Evolutionary conservation across 2,888 invertebrate species (phyloP), one percentile per base, ranked within the genome.

Genomic region (Mesorhabditis belari): DNA sequence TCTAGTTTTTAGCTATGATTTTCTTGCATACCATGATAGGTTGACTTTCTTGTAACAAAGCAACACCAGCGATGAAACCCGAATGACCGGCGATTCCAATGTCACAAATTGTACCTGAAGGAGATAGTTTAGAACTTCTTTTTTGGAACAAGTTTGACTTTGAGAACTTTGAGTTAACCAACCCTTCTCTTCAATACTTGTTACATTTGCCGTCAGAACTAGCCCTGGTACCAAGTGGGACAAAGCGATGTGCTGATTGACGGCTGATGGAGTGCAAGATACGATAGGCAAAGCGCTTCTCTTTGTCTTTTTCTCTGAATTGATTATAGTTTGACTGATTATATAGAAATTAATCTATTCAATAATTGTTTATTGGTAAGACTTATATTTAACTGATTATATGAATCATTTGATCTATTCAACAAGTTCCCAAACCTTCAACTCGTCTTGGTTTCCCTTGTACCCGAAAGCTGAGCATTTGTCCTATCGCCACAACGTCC

Each of bases 181-280:
- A 72, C 75, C 79, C 64, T 79, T 79, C 52, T 79, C 79, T 61
- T 79, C 79, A 19, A 75, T 62, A 58, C 77, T 78, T 35, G 61
- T 52, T 5, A 79, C 70, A 4, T 69, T 62, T 1, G 74, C 67
- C 51, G 71, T 68, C n/a, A 79, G 52, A 1, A 74, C 76, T 0
- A 77, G 58, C 23, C 75, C 77, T 35, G 12, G 44, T 1, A n/a
- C n/a, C 44, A 35, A 35, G 12, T 35, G 44, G 0, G 44, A 35
- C 1, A n/a, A n/a, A n/a, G 70, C 64, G 1, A 79, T 58, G 62
- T 78, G 76, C n/a, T 64, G 62, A 59, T 79, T 79, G 5, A 76
- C 66, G 53, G 59, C 64, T 0, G 62, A 51, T n/a, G 73, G 73
- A 49, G 69, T 69, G 44, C 70, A 69, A n/a, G n/a, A n/a, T n/a